phyloP scores from a whole-genome alignment of 2,797 vertebrate species.

The Sylvilagus floridanus region DNA sequence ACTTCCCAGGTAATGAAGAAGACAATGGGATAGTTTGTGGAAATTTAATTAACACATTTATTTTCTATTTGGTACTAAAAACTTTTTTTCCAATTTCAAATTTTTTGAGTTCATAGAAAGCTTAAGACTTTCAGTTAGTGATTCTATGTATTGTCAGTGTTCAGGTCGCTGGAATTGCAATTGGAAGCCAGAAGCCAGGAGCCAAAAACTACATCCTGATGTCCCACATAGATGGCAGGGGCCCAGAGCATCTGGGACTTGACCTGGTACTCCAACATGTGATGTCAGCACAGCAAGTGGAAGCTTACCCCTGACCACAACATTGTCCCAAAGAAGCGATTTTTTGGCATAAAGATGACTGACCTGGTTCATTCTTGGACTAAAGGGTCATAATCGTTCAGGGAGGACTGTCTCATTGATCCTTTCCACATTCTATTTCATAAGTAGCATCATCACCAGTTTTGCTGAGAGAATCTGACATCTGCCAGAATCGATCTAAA shows the following conservation, averaged over 20 bases:
- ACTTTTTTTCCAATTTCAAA: conserved; percentile 12
- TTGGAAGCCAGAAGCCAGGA: neutral
- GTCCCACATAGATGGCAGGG: no score
- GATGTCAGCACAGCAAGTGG: no score
- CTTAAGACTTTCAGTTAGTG: neutral
- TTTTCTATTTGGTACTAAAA: neutral
- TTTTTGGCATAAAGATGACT: neutral
- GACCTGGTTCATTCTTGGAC: neutral
- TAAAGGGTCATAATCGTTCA: neutral
- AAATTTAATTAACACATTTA: conserved; percentile 55
- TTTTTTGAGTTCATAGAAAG: neutral
- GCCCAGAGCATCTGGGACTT: no score
- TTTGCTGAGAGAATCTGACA: neutral
- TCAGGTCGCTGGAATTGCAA: neutral
- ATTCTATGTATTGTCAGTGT: neutral
- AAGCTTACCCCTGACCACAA: no score
- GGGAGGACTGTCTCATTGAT: neutral
- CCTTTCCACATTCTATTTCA: conserved; percentile 9
- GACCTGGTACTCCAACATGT: no score
- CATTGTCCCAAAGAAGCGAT: neutral
- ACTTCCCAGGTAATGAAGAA: conserved; percentile 24
- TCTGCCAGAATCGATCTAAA: neutral
- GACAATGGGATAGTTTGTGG: neutral
- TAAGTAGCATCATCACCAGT: neutral
- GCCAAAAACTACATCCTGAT: no score